A percentile compares a stretch with the other conserved stretches of the same genome.
Evolutionary conservation across 2,113 vertebrate genomes (phyloP).

Genomic region (Sinosuthora webbiana): DNA sequence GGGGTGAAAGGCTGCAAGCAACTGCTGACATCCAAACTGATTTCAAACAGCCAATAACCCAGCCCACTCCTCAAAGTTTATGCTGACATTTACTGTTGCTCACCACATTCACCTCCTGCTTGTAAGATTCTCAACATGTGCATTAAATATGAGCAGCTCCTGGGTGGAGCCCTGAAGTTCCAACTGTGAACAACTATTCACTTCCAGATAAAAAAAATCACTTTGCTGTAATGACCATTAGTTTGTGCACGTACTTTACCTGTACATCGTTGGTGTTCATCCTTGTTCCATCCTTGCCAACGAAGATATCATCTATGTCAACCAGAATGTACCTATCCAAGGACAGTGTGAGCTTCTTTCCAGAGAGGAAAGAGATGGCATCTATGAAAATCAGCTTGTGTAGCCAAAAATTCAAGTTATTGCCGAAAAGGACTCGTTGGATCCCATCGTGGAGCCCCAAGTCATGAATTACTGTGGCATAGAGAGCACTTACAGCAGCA

Average conservation of each 20-base stretch:
- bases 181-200: not conserved
- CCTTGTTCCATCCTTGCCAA: conserved; percentile 81
- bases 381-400: conserved; percentile 83
- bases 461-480: conserved; percentile 78
- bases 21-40: not conserved
- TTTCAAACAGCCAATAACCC: not conserved
- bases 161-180: not conserved
- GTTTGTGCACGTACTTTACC: conserved; percentile 59
- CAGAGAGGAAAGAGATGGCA: conserved; percentile 77
- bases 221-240: not conserved
- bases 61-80: not conserved
- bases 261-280: conserved; percentile 82
- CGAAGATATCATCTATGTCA: conserved; percentile 85
- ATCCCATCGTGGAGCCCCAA: conserved; percentile 79
- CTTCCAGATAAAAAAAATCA: not conserved
- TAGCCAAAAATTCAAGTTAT: conserved; percentile 82
- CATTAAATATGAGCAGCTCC: not conserved
- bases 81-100: not conserved
- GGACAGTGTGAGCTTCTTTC: conserved; percentile 73
- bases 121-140: not conserved
- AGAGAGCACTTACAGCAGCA: conserved; percentile 61
- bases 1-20: not conserved
- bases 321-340: conserved; percentile 82
- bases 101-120: not conserved
- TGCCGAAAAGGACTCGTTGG: conserved; percentile 78